These are phyloP conservation scores for Orius insidiosus DNA, from an alignment of 1,140 invertebrate genomes.

Conservation along the genomic window DNA sequence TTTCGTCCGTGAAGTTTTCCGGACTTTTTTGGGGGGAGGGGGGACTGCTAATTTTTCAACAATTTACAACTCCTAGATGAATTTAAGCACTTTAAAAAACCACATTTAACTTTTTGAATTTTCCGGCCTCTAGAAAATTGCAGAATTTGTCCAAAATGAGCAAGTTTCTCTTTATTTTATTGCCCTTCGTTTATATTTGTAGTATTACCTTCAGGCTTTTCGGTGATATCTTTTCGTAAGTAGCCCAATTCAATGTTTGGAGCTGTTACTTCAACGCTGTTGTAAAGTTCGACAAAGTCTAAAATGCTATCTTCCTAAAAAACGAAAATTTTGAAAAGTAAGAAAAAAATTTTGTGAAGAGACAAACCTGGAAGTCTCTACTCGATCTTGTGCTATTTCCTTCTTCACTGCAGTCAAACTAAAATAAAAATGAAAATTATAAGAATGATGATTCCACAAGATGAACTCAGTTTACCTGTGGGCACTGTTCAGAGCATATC, in stretches of 20 bases:
- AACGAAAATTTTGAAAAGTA: too few species aligned
- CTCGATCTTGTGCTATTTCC: constrained; percentile 5
- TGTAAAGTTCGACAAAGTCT: constrained; percentile 14
- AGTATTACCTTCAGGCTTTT: constrained; percentile 8
- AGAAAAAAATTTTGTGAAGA: too few species aligned
- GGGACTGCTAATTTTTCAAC: too few species aligned
- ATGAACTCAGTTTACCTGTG: not conserved
- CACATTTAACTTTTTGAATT: too few species aligned
- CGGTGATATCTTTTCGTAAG: constrained; percentile 9
- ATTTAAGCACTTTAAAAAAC: too few species aligned
- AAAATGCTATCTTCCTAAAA: constrained; percentile 1
- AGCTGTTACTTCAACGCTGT: constrained; percentile 14
- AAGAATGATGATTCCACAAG: not conserved
- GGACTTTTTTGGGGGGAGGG: too few species aligned
- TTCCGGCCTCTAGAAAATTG: too few species aligned
- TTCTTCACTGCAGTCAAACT: constrained; percentile 7
- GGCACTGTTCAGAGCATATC: constrained; percentile 9
- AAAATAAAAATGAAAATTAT: not conserved
- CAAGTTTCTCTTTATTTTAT: too few species aligned
- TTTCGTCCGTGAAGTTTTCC: too few species aligned
- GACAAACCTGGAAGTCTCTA: constrained; percentile 7
- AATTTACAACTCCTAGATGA: too few species aligned
- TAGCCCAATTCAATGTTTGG: constrained; percentile 14
- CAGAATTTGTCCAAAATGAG: too few species aligned
- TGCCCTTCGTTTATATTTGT: not conserved